Evolutionary conservation across 2,797 vertebrate genomes (phyloP).

Genomic region (Ceryle rudis): DNA sequence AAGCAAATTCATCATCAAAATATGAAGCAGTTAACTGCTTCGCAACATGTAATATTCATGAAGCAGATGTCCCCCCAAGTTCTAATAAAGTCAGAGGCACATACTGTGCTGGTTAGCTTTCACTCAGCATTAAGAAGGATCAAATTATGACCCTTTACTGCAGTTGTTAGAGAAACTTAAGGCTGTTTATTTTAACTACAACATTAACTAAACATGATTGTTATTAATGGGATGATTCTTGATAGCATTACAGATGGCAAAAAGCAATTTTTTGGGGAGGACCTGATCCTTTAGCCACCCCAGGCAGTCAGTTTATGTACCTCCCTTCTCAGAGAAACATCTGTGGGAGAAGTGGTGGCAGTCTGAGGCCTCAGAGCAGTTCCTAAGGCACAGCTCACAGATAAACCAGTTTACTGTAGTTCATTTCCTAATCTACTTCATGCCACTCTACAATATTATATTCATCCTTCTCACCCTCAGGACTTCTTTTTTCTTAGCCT

Average conservation of each 20-base stretch:
- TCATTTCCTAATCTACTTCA: conserved; percentile 38
- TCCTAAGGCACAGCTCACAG: neutral
- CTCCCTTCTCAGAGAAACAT: neutral
- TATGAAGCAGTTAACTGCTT: neutral
- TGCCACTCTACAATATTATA: neutral
- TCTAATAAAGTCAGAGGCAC: neutral
- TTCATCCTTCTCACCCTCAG: neutral
- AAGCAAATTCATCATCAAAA: neutral
- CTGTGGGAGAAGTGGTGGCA: neutral
- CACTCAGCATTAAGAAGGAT: neutral
- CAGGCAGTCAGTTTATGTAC: neutral
- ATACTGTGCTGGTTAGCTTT: neutral
- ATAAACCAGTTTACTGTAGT: conserved; percentile 9
- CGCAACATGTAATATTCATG: neutral
- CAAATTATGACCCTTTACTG: neutral
- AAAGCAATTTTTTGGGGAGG: neutral
- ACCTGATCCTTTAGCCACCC: neutral
- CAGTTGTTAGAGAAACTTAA: neutral
- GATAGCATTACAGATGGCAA: neutral
- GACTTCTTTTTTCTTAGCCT: neutral
- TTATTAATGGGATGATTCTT: neutral
- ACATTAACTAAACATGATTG: neutral
- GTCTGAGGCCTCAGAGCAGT: neutral
- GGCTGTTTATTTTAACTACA: neutral
- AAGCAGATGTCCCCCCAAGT: neutral